Evolutionary conservation across 2,888 invertebrate genomes (phyloP).

Genomic region (Drosophila lacicola): DNA sequence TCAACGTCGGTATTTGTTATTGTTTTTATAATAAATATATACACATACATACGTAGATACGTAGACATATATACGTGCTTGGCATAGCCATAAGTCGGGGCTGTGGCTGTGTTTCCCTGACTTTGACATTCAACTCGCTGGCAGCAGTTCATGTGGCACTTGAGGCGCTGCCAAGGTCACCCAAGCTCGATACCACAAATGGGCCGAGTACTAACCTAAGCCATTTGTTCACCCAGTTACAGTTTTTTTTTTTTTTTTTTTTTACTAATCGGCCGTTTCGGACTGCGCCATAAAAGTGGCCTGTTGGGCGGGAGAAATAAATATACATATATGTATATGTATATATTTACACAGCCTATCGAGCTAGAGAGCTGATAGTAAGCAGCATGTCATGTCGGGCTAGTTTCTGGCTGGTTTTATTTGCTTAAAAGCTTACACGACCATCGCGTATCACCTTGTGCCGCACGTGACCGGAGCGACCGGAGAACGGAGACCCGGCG

Average conservation of each 20-base stretch:
- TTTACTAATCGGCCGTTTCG: neutral
- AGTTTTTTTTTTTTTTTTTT: slow-evolving; percentile 4
- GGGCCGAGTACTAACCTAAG: slow-evolving; percentile 54
- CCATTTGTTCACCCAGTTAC: slow-evolving; percentile 58
- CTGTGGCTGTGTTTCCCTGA: slow-evolving; percentile 34
- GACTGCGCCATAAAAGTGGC: slow-evolving; percentile 44
- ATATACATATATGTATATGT: neutral
- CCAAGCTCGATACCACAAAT: slow-evolving; percentile 7
- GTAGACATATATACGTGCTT: slow-evolving; percentile 54
- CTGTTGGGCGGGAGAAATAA: neutral
- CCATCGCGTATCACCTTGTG: slow-evolving; percentile 52
- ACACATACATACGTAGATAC: slow-evolving; percentile 24
- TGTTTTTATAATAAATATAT: slow-evolving; percentile 13
- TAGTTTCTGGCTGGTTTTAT: neutral
- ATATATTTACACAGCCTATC: slow-evolving; percentile 59
- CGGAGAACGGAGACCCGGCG: slow-evolving; percentile 14
- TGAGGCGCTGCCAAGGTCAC: slow-evolving; percentile 43
- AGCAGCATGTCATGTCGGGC: neutral
- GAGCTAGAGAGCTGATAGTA: slow-evolving; percentile 32
- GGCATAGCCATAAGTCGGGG: slow-evolving; percentile 47
- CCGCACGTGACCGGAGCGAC: slow-evolving; percentile 51
- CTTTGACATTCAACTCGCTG: slow-evolving; percentile 76
- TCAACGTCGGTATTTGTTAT: slow-evolving; percentile 15
- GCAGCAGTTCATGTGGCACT: slow-evolving; percentile 72
- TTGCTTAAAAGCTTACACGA: slow-evolving; percentile 23